Evolutionary conservation across 2,113 vertebrate species (phyloP).

Genomic region (Poicephalus meyeri): DNA sequence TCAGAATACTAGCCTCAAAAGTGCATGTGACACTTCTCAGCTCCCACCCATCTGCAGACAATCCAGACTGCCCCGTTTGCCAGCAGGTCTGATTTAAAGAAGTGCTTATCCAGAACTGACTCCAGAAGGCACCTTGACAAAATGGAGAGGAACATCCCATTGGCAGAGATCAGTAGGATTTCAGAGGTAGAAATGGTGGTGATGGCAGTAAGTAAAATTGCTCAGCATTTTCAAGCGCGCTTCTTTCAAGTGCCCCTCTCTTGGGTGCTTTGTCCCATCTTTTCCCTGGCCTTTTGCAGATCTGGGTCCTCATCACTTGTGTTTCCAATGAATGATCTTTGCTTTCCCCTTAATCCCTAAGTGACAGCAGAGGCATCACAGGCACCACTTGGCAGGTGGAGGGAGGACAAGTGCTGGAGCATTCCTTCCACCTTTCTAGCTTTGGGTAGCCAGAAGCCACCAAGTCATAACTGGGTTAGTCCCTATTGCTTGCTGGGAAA

Average conservation of each 20-base stretch:
- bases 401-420: rapidly evolving
- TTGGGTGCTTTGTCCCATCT: background rate
- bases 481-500: rapidly evolving
- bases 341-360: background rate
- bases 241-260: background rate
- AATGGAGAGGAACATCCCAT: background rate
- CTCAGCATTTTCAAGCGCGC: background rate
- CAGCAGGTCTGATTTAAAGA: background rate
- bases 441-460: background rate
- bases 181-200: background rate
- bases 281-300: background rate
- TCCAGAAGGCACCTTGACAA: background rate
- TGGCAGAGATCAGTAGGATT: background rate
- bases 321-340: background rate
- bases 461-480: background rate
- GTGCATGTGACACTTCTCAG: background rate
- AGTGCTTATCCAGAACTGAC: background rate
- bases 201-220: background rate
- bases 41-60: background rate
- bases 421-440: background rate
- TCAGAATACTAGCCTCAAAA: background rate
- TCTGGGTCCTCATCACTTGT: background rate
- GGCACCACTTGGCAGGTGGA: background rate
- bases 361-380: background rate
- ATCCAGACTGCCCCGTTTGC: background rate